Conservation (phyloP, 1,140 invertebrate species). For the Polyergus mexicanus region DNA sequence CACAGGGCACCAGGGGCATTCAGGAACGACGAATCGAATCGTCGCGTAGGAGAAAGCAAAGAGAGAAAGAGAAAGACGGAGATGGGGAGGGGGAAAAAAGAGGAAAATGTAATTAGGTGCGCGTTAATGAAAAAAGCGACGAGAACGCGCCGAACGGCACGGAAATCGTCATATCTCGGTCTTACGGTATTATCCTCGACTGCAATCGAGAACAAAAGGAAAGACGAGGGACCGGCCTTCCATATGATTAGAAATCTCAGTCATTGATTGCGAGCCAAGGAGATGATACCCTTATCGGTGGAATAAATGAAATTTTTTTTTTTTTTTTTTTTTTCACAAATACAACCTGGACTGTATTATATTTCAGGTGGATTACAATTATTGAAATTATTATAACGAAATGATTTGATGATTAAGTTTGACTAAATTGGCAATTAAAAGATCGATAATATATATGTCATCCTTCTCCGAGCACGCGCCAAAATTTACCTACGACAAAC, state of each 20-base stretch:
- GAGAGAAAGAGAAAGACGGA: not conserved
- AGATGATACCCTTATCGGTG: not conserved
- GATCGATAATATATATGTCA: not conserved
- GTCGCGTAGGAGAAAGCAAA: constrained; percentile 51
- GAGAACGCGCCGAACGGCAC: constrained; percentile 53
- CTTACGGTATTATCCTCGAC: not conserved
- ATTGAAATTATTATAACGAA: not conserved
- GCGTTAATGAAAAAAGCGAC: constrained; percentile 77
- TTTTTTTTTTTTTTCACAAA: not conserved
- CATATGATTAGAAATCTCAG: constrained; percentile 22
- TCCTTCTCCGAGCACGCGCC: not conserved
- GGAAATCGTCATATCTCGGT: constrained; percentile 38
- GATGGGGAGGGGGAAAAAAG: constrained; percentile 33
- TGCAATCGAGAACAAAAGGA: constrained; percentile 45
- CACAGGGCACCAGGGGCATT: constrained; percentile 71
- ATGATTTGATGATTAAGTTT: not conserved
- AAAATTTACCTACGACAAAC: not conserved
- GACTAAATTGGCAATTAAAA: not conserved
- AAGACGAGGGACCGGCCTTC: not conserved
- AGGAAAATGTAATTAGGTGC: constrained; percentile 77
- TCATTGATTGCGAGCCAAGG: not conserved
- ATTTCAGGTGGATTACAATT: not conserved
- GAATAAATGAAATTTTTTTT: not conserved
- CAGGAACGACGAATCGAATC: constrained; percentile 66
- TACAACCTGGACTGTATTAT: not conserved